These are phyloP conservation scores for Nothoprocta pentlandii DNA, from an alignment of 2,113 vertebrate genomes.

Conservation along the genomic window DNA sequence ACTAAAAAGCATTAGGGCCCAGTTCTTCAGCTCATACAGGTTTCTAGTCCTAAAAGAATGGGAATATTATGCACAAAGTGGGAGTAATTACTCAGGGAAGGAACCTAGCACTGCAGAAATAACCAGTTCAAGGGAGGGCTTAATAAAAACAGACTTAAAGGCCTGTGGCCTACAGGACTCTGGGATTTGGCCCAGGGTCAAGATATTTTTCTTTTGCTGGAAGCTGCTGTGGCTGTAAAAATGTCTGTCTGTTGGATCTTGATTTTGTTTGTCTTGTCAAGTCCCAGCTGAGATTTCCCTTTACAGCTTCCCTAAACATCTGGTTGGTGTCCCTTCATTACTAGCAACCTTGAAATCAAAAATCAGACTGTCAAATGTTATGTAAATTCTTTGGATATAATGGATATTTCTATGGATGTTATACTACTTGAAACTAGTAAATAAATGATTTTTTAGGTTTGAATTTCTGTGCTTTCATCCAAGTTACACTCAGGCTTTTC, in stretches of 20 bases:
- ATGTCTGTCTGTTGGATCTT: neutral
- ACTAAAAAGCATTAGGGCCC: accelerated
- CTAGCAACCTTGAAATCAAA: neutral
- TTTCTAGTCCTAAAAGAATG: neutral
- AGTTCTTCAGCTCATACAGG: neutral
- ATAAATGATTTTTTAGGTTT: neutral
- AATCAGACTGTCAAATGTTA: neutral
- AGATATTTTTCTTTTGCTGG: neutral
- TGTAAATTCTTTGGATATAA: neutral
- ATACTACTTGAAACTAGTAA: neutral
- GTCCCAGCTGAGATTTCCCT: slow-evolving; percentile 22
- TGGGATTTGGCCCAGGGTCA: slow-evolving; percentile 10
- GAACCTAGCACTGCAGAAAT: neutral
- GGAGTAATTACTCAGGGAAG: neutral
- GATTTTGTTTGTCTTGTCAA: slow-evolving; percentile 17
- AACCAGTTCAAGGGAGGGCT: neutral
- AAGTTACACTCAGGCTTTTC: neutral
- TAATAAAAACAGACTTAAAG: neutral
- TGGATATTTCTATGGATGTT: neutral
- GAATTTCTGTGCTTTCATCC: neutral
- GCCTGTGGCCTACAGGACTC: neutral
- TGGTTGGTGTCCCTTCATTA: neutral
- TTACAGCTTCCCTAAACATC: neutral
- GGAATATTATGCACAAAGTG: neutral
- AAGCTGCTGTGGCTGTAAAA: slow-evolving; percentile 32